Conservation (phyloP, 2,888 invertebrate genomes). For the Drymonia ruficornis region DNA sequence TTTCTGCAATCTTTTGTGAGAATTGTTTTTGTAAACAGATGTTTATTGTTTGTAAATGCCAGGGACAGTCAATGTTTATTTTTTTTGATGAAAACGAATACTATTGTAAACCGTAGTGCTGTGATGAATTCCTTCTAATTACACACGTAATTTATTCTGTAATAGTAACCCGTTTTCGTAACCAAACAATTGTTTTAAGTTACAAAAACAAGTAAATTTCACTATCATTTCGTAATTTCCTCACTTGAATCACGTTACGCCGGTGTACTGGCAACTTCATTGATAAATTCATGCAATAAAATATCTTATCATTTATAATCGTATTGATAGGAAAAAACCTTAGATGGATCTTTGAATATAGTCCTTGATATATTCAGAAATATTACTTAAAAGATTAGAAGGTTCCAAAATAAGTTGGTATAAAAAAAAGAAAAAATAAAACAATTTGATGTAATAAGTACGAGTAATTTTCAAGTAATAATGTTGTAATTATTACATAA, state of each 20-base stretch:
- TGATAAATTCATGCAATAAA: background rate
- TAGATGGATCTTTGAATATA: no score
- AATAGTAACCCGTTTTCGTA: no score
- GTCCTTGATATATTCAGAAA: no score
- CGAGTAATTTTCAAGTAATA: background rate
- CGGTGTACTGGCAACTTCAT: background rate
- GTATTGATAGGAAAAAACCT: no score
- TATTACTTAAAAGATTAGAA: no score
- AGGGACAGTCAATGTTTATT: background rate
- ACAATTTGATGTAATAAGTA: background rate
- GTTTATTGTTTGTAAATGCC: background rate
- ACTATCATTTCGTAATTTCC: slow-evolving; percentile 13
- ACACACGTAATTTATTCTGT: slow-evolving; percentile 28
- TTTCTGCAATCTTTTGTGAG: background rate
- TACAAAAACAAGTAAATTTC: slow-evolving; percentile 16
- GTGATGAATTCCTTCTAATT: slow-evolving; percentile 21
- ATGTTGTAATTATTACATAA: background rate
- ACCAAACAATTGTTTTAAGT: slow-evolving; percentile 25
- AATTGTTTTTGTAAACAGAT: background rate
- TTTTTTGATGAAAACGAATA: background rate
- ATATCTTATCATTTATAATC: no score
- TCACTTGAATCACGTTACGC: background rate
- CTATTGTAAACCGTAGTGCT: background rate
- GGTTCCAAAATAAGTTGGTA: no score
- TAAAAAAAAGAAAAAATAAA: no score